phyloP scores from a whole-genome alignment of 1,140 invertebrate species.

The Orussus abietinus region DNA sequence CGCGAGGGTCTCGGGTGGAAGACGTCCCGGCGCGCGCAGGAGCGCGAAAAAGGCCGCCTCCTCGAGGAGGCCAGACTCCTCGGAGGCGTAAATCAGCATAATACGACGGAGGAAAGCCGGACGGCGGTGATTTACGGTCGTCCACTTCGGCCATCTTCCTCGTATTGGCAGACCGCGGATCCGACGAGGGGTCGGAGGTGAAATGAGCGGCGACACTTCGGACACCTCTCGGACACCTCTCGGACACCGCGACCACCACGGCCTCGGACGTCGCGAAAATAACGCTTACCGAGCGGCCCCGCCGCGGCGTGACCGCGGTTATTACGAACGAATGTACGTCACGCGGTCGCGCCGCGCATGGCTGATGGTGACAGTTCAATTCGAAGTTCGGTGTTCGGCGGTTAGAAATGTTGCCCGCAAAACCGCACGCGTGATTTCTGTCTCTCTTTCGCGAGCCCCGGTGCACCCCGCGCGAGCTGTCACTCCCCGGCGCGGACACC shows the following conservation, averaged over 20 bases:
- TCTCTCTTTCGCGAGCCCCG: constrained; percentile 33
- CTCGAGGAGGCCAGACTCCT: too few relatives aligned
- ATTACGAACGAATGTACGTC: constrained; percentile 47
- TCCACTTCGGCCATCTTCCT: constrained; percentile 1
- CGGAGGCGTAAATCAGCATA: constrained; percentile 16
- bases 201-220: constrained; percentile 21
- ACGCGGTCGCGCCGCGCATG: constrained; percentile 18
- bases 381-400: constrained; percentile 50
- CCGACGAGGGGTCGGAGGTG: constrained; percentile 24
- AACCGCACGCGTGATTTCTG: constrained; percentile 51
- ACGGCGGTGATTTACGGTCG: constrained; percentile 19
- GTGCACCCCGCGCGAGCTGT: constrained; percentile 16
- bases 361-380: constrained; percentile 55
- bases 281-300: constrained; percentile 29
- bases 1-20: too few relatives aligned
- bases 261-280: constrained; percentile 9
- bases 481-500: constrained; percentile 16
- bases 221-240: neutral
- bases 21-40: too few relatives aligned
- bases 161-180: constrained; percentile 1
- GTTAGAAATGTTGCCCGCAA: constrained; percentile 49
- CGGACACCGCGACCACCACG: neutral
- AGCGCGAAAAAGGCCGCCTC: too few relatives aligned
- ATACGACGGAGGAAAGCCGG: constrained; percentile 12
- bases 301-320: constrained; percentile 44